Base-by-base conservation (phyloP, 2,888 invertebrate genomes). In the Hipparchia sbordonii region DNA sequence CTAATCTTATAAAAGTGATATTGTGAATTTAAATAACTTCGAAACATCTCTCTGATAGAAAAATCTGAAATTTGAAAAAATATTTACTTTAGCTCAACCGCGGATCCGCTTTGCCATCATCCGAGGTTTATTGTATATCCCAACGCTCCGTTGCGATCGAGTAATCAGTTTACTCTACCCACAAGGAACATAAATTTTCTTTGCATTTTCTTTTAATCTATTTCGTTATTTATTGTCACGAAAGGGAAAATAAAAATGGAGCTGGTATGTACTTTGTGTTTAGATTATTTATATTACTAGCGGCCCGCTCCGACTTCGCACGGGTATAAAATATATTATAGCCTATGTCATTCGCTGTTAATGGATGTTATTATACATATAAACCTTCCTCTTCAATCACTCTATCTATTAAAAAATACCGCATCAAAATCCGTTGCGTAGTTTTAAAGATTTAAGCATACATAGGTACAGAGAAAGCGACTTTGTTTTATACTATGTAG, bases 121-220 rank as follows among this genome's bases (percentile, higher is more conserved):
- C 61, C 69, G 57, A 61, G 60, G 69, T 61, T 69, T 69, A 61
- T 68, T 69, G 69, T 60, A 52, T 61, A 69, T 69, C 61, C 68
- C 61, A 45, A 61, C 60, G 61, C 61, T 69, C 61, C 69, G 68
- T 61, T 69, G 51, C 61, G 52, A 69, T 69, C 69, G 13, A 9
- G 61, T 69, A 69, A 69, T 69, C 69, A 69, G 69, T 69, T 69
- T 69, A 69, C 69, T 69, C 69, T 61, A 45, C 69, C 69, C 60
- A 60, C 69, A 61, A 69, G 69, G 69, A 52, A 59, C 69, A 61
- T 69, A 69, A 69, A 69, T 69, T 61, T 69, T 61, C 69, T 69
- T 61, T 52, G 69, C 69, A 61, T 69, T 69, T 69, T 69, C 61
- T 39, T 69, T 51, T 69, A 69, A 69, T 70, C 66, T 69, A 72